Evolutionary conservation across 2,888 invertebrate species (phyloP).

Genomic region (Rhodophaea formosa): DNA sequence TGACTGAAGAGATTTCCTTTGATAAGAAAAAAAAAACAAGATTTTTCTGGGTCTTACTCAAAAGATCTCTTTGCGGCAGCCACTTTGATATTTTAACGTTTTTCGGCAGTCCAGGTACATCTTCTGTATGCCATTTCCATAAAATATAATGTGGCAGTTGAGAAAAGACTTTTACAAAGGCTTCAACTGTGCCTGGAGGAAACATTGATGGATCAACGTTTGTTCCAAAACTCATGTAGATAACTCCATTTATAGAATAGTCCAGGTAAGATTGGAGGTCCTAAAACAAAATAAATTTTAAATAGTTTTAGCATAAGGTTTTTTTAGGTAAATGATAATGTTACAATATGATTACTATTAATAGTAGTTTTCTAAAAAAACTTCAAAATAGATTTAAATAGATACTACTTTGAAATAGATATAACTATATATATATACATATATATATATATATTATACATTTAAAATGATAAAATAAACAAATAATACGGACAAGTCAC

Average conservation of each 20-base stretch:
- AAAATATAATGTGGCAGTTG: slow-evolving; percentile 40
- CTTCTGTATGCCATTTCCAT: slow-evolving; percentile 43
- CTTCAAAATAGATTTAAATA: too few relatives aligned
- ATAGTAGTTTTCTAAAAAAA: too few relatives aligned
- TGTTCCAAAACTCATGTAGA: slow-evolving; percentile 53
- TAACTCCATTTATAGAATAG: slow-evolving; percentile 51
- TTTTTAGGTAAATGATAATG: too few relatives aligned
- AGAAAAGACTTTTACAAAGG: slow-evolving; percentile 33
- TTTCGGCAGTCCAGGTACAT: slow-evolving; percentile 32
- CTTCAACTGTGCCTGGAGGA: slow-evolving; percentile 29
- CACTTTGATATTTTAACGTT: slow-evolving; percentile 47
- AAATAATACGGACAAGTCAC: too few relatives aligned
- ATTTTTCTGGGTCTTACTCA: slow-evolving; percentile 38
- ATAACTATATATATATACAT: too few relatives aligned
- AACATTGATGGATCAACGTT: slow-evolving; percentile 38
- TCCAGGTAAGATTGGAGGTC: slow-evolving; percentile 53
- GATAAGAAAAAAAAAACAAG: too few relatives aligned
- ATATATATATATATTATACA: too few relatives aligned
- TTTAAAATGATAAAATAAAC: too few relatives aligned
- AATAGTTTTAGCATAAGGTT: too few relatives aligned
- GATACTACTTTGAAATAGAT: too few relatives aligned
- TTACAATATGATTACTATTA: too few relatives aligned
- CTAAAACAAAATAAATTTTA: slow-evolving; percentile 32
- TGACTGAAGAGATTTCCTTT: too few relatives aligned
- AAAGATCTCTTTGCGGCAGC: slow-evolving; percentile 44